Base-by-base conservation (phyloP, 1,140 invertebrate species). In the Bombus balteatus region DNA sequence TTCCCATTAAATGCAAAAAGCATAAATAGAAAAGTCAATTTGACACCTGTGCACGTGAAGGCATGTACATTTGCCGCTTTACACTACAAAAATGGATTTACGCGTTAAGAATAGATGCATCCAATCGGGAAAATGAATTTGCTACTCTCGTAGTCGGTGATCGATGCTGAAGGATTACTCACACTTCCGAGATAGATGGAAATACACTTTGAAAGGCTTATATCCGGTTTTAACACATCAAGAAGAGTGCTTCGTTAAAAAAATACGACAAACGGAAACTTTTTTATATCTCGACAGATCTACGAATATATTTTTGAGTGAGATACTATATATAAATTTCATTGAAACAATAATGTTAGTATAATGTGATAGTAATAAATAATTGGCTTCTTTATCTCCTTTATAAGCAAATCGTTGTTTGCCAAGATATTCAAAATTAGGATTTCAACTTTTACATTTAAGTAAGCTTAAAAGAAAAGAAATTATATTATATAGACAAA, bases 1-100 rank as follows among this genome's bases (percentile, higher is more conserved):
- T 77, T 87, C 79, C 66, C 80, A 88, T 66, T 28, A 10, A 88
- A 88, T 53, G 83, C 59, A n/a, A 62, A 57, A 37, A 62, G 32
- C 3, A 62, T 53, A 65, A 18, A 81, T 84, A 78, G 86, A 88
- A 77, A 87, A 53, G 18, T 53, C 18, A 53, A 53, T 53, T 53
- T 53, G 47, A 53, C 47, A 53, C 18, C 18, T 22, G 47, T 22
- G 47, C 47, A 22, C 47, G 76, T 65, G 28, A 71, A 79, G 59
- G 74, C 53, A 74, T 65, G 62, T 75, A 79, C 37, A 18, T 77
- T 70, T 76, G 65, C 34, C 43, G 39, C 66, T 72, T 65, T 62
- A 57, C 39, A 39, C 25, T 28, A 39, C 25, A 34, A 72, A 81
- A 81, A 57, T 47, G 43, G 47, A 81, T 81, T 81, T 81, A 25